Evolutionary conservation across 2,113 vertebrate genomes (phyloP), one percentile per base, ranked within the genome.

Genomic region (Indicator indicator): DNA sequence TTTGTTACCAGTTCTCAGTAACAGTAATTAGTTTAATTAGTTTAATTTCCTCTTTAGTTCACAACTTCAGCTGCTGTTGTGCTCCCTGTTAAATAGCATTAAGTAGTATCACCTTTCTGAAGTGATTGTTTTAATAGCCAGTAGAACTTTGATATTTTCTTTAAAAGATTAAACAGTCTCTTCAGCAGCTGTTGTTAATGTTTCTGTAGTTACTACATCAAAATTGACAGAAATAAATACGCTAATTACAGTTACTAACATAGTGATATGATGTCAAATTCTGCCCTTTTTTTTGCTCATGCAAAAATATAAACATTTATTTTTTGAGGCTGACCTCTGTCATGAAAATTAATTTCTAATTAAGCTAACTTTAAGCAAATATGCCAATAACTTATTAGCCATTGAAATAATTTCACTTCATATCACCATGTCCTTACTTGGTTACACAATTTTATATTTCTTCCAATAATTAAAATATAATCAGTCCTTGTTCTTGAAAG

Each of bases 361-460:
- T 73, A 50, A 74, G 20, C 26, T 60, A 58, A 63, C 32, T 69
- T 65, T 28, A 78, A 58, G 11, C 7, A 81, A 77, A 40, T 42
- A 70, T 28, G n/a, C 14, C 9, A 52, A 10, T 74, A 58, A 55
- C 2, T 13, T 33, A 24, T 1, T 56, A 16, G 1, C 0, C 20
- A 59, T 73, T 18, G 19, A 30, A 67, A 65, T 7, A 63, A 10
- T 7, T 62, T 56, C 9, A 4, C 4, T 17, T 86, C 12, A 2
- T 74, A 38, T 68, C 36, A 60, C 12, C 28, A 36, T 48, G 13
- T 58, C 24, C 30, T 81, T 62, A 26, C 16, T 65, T 59, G 9
- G 6, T 74, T 54, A 58, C 13, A 16, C 13, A 78, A 20, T 86
- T 62, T 73, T 5, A 9, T 86, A 12, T 80, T 64, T 60, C 63